These are phyloP conservation scores for Panurus biarmicus DNA, from an alignment of 2,113 vertebrate genomes.

Conservation along the genomic window DNA sequence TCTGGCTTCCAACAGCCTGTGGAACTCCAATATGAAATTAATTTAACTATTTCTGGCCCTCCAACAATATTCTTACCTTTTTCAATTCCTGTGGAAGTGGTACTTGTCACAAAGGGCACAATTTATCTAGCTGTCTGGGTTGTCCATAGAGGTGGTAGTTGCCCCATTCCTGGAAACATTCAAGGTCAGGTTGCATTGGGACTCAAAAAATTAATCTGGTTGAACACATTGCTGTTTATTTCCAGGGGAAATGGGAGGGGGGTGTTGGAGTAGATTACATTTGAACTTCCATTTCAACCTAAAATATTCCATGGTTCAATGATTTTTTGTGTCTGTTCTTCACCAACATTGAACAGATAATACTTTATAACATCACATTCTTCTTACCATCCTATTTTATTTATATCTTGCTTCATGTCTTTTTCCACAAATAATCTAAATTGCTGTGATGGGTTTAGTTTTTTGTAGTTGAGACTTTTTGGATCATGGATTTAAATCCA, in stretches of 20 bases:
- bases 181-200: accelerated
- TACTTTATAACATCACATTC: neutral
- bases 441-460: neutral
- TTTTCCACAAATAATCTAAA: neutral
- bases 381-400: neutral
- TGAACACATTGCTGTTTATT: neutral
- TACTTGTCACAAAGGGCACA: neutral
- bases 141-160: neutral
- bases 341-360: neutral
- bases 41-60: neutral
- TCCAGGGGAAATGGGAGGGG: too few species aligned
- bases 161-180: neutral
- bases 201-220: neutral
- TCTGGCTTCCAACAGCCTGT: neutral
- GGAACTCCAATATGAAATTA: neutral
- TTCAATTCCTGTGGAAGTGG: neutral
- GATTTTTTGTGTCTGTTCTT: neutral
- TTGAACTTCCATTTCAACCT: neutral
- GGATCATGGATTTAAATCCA: neutral
- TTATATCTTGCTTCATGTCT: neutral
- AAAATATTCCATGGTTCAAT: neutral
- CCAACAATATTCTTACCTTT: neutral
- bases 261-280: neutral
- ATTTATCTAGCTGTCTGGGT: neutral
- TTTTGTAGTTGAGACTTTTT: neutral